A percentile compares a stretch with the other conserved stretches of the same genome.
Evolutionary conservation across 2,888 invertebrate genomes (phyloP).

Genomic region (Thumatha senex): DNA sequence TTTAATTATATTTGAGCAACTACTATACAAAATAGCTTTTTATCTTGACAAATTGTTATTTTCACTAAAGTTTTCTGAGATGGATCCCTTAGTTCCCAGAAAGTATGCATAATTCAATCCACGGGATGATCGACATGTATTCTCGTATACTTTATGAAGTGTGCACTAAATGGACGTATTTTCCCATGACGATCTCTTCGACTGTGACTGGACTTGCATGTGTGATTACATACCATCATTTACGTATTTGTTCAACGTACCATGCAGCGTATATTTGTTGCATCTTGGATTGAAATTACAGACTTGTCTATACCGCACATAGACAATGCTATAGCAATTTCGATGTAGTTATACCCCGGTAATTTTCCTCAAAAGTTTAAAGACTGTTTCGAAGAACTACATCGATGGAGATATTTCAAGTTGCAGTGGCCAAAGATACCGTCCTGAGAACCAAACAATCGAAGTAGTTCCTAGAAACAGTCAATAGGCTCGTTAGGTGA

Average conservation of each 20-base stretch:
- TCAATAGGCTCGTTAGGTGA: slow-evolving; percentile 51
- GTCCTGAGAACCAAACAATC: slow-evolving; percentile 64
- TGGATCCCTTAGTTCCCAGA: slow-evolving; percentile 17
- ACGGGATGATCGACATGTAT: slow-evolving; percentile 7
- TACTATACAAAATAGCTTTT: slow-evolving; percentile 7
- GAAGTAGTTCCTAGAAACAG: slow-evolving; percentile 59
- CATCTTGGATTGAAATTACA: slow-evolving; percentile 29
- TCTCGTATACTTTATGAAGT: slow-evolving; percentile 42
- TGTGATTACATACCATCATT: slow-evolving; percentile 36
- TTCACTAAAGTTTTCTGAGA: not conserved
- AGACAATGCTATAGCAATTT: slow-evolving; percentile 5
- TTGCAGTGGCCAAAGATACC: slow-evolving; percentile 50
- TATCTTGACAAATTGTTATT: slow-evolving; percentile 10
- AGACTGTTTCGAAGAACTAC: slow-evolving; percentile 38
- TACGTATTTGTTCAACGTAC: slow-evolving; percentile 43
- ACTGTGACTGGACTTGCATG: slow-evolving; percentile 47
- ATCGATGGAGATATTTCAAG: slow-evolving; percentile 45
- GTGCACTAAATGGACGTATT: slow-evolving; percentile 53
- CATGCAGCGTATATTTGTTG: slow-evolving; percentile 35
- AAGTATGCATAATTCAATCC: slow-evolving; percentile 13
- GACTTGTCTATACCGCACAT: slow-evolving; percentile 10
- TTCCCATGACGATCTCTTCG: slow-evolving; percentile 75
- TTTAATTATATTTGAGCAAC: slow-evolving; percentile 9
- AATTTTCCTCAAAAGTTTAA: slow-evolving; percentile 49
- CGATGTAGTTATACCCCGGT: slow-evolving; percentile 30